Evolutionary conservation across 2,113 vertebrate genomes (phyloP).

Genomic region (Cinclus mexicanus): DNA sequence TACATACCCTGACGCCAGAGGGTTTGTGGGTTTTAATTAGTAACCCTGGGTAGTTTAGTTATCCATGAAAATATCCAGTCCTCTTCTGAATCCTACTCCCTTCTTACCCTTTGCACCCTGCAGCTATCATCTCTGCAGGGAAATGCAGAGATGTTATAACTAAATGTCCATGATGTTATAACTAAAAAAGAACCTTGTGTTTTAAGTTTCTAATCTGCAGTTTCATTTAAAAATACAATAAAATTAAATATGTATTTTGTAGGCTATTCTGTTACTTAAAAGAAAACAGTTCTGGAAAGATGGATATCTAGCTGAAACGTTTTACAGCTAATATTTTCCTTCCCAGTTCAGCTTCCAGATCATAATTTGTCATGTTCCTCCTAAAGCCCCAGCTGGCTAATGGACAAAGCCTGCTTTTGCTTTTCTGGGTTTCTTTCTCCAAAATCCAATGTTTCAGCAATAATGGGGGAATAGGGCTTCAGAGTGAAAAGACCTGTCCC

Average conservation of each 20-base stretch:
- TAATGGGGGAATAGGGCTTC: neutral
- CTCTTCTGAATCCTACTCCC: neutral
- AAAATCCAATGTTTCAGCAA: neutral
- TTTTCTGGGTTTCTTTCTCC: neutral
- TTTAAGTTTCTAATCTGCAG: neutral
- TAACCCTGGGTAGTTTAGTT: neutral
- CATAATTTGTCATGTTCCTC: neutral
- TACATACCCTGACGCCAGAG: neutral
- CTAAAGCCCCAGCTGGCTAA: neutral
- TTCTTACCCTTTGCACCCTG: neutral
- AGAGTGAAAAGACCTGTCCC: neutral
- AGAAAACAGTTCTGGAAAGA: neutral
- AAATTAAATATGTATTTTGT: neutral
- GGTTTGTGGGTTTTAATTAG: neutral
- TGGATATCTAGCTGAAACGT: neutral
- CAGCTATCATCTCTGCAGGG: neutral
- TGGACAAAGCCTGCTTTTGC: neutral
- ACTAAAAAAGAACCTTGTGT: neutral
- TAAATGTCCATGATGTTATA: neutral
- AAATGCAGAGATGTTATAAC: neutral
- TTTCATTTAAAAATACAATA: neutral
- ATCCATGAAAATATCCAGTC: neutral
- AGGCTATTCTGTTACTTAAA: neutral
- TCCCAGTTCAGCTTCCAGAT: neutral
- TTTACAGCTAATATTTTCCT: conserved; percentile 20